Evolutionary conservation across 2,797 vertebrate genomes (phyloP).

Genomic region (Malurus splendens): DNA sequence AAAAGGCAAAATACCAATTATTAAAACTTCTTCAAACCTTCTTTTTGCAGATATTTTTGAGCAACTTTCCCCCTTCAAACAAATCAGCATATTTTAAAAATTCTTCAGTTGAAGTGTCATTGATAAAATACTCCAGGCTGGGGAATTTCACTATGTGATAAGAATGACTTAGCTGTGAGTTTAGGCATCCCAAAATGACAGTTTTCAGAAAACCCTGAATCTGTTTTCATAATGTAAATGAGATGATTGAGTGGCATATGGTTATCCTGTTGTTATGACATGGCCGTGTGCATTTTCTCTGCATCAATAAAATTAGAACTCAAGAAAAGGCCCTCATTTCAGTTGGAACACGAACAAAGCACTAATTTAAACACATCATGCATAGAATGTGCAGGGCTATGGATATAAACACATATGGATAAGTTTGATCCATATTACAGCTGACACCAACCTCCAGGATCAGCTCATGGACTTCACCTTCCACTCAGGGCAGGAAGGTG

Average conservation of each 20-base stretch:
- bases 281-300: not conserved
- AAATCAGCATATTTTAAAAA: slow-evolving; percentile 4
- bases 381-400: not conserved
- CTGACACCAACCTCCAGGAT: not conserved
- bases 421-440: not conserved
- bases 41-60: not conserved
- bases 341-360: not conserved
- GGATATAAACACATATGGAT: not conserved
- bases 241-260: slow-evolving; percentile 42
- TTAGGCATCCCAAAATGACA: slow-evolving; percentile 32
- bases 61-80: not conserved
- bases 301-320: slow-evolving; percentile 41
- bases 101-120: not conserved
- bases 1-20: not conserved
- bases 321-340: slow-evolving; percentile 11
- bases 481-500: not conserved
- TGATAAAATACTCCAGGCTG: slow-evolving; percentile 7
- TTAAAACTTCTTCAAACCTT: not conserved
- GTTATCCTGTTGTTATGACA: slow-evolving; percentile 50
- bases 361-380: not conserved
- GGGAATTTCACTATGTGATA: slow-evolving; percentile 7
- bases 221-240: slow-evolving; percentile 54
- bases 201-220: slow-evolving; percentile 44
- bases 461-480: not conserved
- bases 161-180: slow-evolving; percentile 24